Evolutionary conservation across 2,888 invertebrate species (phyloP), one percentile per base, ranked within the genome.

Genomic region (Cotesia congregata): DNA sequence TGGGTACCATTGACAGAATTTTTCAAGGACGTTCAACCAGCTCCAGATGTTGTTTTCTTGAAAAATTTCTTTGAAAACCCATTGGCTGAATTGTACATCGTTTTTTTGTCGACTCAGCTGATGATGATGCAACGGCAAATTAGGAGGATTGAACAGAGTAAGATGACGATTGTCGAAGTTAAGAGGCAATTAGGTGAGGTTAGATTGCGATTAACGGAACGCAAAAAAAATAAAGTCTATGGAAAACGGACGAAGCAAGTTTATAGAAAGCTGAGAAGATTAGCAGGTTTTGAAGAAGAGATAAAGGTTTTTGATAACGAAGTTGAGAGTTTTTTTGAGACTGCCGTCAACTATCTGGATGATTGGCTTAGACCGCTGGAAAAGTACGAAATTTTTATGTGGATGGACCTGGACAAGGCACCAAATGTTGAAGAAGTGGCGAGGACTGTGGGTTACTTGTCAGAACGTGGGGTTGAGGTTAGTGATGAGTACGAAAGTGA

Each of bases 21-120:
- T 62, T 62, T 20, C n/a, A 6, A n/a, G 6, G 20, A 62, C 15
- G 30, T 79, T 80, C 75, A 77, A 80, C 62, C 77, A 75, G 70
- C 74, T 77, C 62, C 72, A 71, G 50, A 50, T 12, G 50, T 50
- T 50, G 12, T 12, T 50, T 50, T 12, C 12, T 50, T 50, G 4
- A 7, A 12, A 50, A 50, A 50, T 50, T 50, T 50, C 7, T 50
- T 50, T 50, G 7, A 7, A 1, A 50, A 50, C 12, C 50, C 50
- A 12, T 12, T 50, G 50, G 50, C 50, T 50, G 50, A 50, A 50
- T 50, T 50, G 50, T 50, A 50, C 12, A 1, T 50, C 1, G 50
- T 12, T 50, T 50, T 50, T 50, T 50, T 50, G 12, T 50, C 50
- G 7, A 50, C 50, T 3, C 50, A 50, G 50, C 12, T 50, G 50